Evolutionary conservation across 2,797 vertebrate genomes (phyloP).

Genomic region (Aselliscus stoliczkanus): DNA sequence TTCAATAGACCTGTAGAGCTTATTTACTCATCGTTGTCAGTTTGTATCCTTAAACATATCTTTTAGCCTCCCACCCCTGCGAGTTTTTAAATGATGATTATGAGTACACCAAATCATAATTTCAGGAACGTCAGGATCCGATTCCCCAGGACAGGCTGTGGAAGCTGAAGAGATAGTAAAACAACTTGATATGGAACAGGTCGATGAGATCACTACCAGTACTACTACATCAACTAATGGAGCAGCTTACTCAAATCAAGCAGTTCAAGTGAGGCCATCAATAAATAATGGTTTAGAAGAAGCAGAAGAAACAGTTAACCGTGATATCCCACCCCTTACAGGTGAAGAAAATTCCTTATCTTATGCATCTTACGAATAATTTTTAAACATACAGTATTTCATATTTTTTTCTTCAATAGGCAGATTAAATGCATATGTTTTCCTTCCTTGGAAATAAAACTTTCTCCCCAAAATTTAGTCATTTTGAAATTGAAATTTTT

Average conservation of each 20-base stretch:
- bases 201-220: slow-evolving; percentile 91
- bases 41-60: background rate
- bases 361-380: background rate
- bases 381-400: slow-evolving; percentile 15
- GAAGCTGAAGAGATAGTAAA: slow-evolving; percentile 98
- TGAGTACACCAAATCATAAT: background rate
- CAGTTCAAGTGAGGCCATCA: slow-evolving; percentile 80
- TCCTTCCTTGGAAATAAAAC: slow-evolving; percentile 38
- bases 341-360: slow-evolving; percentile 78
- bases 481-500: slow-evolving; percentile 35
- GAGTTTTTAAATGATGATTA: background rate
- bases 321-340: slow-evolving; percentile 94
- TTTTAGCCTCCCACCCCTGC: background rate
- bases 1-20: background rate
- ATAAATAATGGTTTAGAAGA: slow-evolving; percentile 86
- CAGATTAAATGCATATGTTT: background rate
- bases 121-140: slow-evolving; percentile 91
- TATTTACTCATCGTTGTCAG: background rate
- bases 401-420: background rate
- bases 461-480: background rate
- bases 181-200: slow-evolving; percentile 96
- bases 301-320: slow-evolving; percentile 85
- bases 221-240: slow-evolving; percentile 86
- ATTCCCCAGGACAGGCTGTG: slow-evolving; percentile 94
- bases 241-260: slow-evolving; percentile 84